Evolutionary conservation across 1,140 invertebrate species (phyloP), one percentile per base, ranked within the genome.

Genomic region (Acromyrmex echinatior): DNA sequence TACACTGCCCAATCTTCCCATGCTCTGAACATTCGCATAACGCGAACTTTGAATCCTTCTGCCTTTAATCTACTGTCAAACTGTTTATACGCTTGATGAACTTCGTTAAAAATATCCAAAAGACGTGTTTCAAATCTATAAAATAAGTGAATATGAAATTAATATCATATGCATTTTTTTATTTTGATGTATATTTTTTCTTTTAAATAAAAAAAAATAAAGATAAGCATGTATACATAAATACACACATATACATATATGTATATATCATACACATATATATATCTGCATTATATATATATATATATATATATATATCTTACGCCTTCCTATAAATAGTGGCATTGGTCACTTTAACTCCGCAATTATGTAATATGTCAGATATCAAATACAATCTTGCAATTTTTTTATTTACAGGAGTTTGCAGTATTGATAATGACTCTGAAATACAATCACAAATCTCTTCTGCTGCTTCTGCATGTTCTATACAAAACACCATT

Each of bases 1-100:
- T 99, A 99, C 71, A 99, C 97, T 49, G 98, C 97, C 97, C 99
- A 99, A 92, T 99, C 99, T 95, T 99, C 99, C 99, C 99, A 99
- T 2, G 99, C 98, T 93, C 98, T 97, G 93, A 99, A 98, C 92
- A 99, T 98, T 92, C 97, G 97, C 96, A 99, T 98, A n/a, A 99
- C 98, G 86, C 99, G 97, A 90, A 99, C 97, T 96, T 99, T 99
- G 94, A 99, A 99, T 53, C 99, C 99, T 96, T 99, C 99, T 51
- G 98, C 98, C 96, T 99, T 99, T 62, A 99, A 94, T 86, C 99
- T 96, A 88, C 98, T 98, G 90, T 99, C 97, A 94, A 99, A 97
- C 65, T 96, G 97, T 93, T 97, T 96, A 93, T 97, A 98, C 21
- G 97, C 96, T 93, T 96, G 97, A 95, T 98, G 97, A 3, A 99